phyloP scores from a whole-genome alignment of 2,113 vertebrate genomes.

The Hydrolagus affinis region DNA sequence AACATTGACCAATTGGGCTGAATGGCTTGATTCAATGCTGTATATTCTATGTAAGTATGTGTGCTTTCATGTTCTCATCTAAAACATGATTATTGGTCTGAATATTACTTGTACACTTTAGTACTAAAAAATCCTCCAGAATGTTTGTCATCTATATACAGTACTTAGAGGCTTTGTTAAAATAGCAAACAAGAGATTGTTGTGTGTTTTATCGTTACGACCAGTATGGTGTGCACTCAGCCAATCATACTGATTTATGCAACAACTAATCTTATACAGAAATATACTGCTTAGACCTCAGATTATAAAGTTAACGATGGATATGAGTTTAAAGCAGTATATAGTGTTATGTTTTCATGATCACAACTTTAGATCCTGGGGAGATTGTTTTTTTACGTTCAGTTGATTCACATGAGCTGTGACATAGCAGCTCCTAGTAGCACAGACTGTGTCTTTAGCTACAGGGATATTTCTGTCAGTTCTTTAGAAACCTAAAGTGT shows the following conservation, averaged over 20 bases:
- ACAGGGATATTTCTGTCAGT: background rate
- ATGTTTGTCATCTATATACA: constrained; percentile 8
- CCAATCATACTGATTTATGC: constrained; percentile 1
- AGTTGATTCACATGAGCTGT: background rate
- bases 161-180: constrained; percentile 18
- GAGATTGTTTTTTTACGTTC: background rate
- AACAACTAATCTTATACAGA: background rate
- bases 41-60: too few species aligned
- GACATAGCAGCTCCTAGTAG: background rate
- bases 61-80: too few species aligned
- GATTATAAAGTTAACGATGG: background rate
- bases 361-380: background rate
- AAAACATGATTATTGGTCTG: background rate
- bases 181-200: constrained; percentile 2
- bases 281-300: background rate
- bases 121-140: background rate
- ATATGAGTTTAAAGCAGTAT: background rate
- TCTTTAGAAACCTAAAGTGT: background rate
- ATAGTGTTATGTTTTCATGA: background rate
- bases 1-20: too few species aligned
- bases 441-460: background rate
- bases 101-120: constrained; percentile 1
- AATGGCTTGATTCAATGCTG: too few species aligned
- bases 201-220: background rate
- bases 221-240: background rate